A percentile compares a stretch with the other conserved stretches of the same genome.
These are phyloP conservation scores for Antechinus stuartii DNA, from an alignment of 2,113 vertebrate species.

Conservation along the genomic window DNA sequence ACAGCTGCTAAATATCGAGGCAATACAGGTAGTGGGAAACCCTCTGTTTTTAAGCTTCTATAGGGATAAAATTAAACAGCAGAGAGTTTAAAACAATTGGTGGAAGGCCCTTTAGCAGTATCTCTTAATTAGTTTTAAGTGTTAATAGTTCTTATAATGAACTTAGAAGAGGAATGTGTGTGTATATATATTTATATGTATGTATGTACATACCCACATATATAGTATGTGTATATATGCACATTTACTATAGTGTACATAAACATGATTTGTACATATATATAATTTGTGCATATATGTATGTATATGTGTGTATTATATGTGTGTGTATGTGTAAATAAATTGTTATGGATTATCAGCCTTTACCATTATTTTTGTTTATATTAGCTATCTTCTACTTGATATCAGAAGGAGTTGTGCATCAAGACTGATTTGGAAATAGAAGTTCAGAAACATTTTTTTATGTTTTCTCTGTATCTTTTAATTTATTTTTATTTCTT, in stretches of 20 bases:
- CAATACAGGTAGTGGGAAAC: not conserved
- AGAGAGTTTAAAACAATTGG: accelerated
- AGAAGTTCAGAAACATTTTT: not conserved
- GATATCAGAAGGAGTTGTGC: not conserved
- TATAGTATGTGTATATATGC: not conserved
- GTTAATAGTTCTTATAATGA: conserved; percentile 33
- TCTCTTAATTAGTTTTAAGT: conserved; percentile 62
- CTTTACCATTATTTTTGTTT: conserved; percentile 5
- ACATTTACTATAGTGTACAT: not conserved
- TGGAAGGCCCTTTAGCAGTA: conserved; percentile 20
- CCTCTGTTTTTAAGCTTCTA: not conserved
- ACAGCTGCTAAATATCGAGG: not conserved
- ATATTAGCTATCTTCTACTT: not conserved
- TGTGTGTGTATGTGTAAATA: not conserved
- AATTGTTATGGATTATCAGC: conserved; percentile 37
- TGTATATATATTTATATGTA: not conserved
- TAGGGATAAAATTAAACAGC: not conserved
- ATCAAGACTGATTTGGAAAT: not conserved
- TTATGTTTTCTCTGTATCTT: not conserved
- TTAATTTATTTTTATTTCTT: conserved; percentile 21
- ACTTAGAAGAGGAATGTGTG: conserved; percentile 43
- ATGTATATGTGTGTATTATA: not conserved
- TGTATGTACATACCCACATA: not conserved
- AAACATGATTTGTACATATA: no score
- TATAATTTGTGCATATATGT: not conserved